Percentiles rank a stretch among this genome's conserved stretches.
phyloP scores from a whole-genome alignment of 1,140 invertebrate species.

The Trachymyrmex septentrionalis region DNA sequence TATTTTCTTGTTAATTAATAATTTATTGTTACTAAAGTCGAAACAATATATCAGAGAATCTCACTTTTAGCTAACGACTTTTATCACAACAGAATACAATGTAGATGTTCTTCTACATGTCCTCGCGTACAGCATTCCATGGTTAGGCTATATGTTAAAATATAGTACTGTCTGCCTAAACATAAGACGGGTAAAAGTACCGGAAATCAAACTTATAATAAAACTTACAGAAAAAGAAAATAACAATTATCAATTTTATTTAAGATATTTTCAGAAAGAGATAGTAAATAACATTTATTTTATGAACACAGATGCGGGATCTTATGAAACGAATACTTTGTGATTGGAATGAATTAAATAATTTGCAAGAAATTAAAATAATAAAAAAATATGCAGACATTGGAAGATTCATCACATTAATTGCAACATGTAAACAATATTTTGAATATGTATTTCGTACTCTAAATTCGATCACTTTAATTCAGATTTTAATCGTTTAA shows the following conservation, averaged over 20 bases:
- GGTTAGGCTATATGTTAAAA: constrained; percentile 22
- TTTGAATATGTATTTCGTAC: background rate
- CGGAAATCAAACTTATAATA: background rate
- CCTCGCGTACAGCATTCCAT: background rate
- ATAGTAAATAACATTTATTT: background rate
- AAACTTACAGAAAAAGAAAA: background rate
- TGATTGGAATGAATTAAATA: constrained; percentile 40
- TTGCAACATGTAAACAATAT: constrained; percentile 10
- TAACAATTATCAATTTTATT: background rate
- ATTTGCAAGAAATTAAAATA: constrained; percentile 34
- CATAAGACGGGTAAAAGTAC: background rate
- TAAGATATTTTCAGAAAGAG: background rate
- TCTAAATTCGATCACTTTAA: background rate
- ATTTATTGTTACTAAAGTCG: no score
- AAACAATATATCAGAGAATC: no score
- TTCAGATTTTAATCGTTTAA: background rate
- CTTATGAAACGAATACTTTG: constrained; percentile 9
- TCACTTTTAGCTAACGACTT: constrained; percentile 37
- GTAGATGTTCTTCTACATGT: constrained; percentile 17
- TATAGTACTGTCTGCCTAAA: constrained; percentile 17
- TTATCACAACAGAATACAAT: constrained; percentile 15
- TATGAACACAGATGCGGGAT: background rate
- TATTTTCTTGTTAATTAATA: no score
- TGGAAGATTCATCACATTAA: constrained; percentile 25
- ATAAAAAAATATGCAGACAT: constrained; percentile 33